Conservation (phyloP, 2,113 vertebrate genomes). For the Lepisosteus oculatus region DNA sequence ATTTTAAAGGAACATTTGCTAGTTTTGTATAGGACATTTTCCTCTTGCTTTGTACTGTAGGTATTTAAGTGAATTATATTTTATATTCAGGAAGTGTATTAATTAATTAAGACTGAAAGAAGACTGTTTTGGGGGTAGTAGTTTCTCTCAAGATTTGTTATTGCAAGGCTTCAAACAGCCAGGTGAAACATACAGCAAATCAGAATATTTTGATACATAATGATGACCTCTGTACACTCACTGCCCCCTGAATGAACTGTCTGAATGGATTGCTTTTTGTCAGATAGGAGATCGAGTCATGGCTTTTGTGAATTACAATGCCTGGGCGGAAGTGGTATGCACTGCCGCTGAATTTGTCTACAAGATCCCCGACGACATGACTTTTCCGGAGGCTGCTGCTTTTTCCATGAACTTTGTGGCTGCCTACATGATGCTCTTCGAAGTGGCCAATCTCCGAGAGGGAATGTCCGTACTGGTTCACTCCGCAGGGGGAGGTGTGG, state of each 20-base stretch:
- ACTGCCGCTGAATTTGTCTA: constrained; percentile 88
- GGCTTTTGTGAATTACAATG: constrained; percentile 93
- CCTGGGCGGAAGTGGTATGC: constrained; percentile 97
- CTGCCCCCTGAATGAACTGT: background rate
- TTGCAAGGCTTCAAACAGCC: no score
- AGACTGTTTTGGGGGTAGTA: no score
- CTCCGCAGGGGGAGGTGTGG: constrained; percentile 92
- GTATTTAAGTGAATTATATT: no score
- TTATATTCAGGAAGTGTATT: no score
- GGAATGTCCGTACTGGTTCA: constrained; percentile 97
- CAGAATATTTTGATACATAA: background rate
- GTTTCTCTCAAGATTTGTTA: no score
- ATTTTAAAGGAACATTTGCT: no score
- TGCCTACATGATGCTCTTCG: constrained; percentile 97
- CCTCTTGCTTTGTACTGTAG: no score
- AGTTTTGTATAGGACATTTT: no score
- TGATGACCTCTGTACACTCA: background rate
- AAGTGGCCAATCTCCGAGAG: constrained; percentile 90
- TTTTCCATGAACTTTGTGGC: constrained; percentile 96
- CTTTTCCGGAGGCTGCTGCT: constrained; percentile 86
- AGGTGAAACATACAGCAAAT: no score
- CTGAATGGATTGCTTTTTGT: constrained; percentile 18
- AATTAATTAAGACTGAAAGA: no score
- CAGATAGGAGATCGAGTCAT: constrained; percentile 95
- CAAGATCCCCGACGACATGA: constrained; percentile 95